Evolutionary conservation across 2,888 invertebrate species (phyloP).

Genomic region (Cheilosia scutellata): DNA sequence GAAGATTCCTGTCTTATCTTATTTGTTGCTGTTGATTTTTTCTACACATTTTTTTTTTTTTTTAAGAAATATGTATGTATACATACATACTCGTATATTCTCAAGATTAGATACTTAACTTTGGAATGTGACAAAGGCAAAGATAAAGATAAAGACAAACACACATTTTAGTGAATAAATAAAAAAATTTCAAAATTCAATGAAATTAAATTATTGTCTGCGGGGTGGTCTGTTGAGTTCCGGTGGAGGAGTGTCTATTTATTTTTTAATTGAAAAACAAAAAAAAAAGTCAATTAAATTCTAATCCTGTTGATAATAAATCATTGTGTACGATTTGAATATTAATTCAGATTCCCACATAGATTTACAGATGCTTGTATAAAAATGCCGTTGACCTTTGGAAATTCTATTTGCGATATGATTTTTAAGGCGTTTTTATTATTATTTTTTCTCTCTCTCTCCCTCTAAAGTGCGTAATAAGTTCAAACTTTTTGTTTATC

Average conservation of each 20-base stretch:
- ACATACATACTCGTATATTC: background rate
- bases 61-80: background rate
- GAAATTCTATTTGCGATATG: conserved; percentile 22
- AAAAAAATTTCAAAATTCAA: background rate
- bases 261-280: background rate
- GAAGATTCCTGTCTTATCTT: conserved; percentile 37
- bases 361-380: background rate
- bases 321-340: conserved; percentile 28
- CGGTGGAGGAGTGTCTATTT: background rate
- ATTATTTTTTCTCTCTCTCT: background rate
- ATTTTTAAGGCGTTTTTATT: conserved; percentile 6
- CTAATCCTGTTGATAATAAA: conserved; percentile 26
- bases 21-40: background rate
- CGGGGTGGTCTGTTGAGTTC: background rate
- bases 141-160: conserved; percentile 1
- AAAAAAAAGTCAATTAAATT: conserved; percentile 18
- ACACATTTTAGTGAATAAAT: conserved; percentile 39
- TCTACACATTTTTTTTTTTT: conserved; percentile 7
- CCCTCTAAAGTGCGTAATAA: conserved; percentile 6
- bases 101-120: conserved; percentile 38
- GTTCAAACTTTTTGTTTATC: conserved; percentile 6
- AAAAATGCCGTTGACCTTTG: conserved; percentile 54
- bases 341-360: conserved; percentile 8
- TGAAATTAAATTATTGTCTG: background rate
- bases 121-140: background rate